Evolutionary conservation across 2,113 vertebrate genomes (phyloP).

Genomic region (Raja brachyura): DNA sequence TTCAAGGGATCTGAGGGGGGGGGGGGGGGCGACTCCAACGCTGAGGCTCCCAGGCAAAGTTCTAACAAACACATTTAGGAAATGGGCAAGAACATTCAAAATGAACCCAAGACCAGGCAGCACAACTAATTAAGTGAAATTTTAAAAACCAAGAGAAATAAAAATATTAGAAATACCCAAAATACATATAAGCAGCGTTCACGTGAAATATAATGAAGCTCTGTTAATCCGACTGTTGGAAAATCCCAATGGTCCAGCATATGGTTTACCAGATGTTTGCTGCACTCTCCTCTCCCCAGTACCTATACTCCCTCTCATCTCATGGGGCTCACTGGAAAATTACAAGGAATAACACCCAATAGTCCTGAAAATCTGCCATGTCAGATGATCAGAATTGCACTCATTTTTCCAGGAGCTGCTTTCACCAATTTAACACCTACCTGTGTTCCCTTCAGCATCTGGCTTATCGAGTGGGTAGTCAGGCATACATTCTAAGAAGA

Average conservation of each 20-base stretch:
- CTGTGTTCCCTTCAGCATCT: conserved; percentile 89
- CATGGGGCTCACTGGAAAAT: no score
- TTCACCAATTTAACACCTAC: conserved; percentile 49
- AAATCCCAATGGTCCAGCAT: no score
- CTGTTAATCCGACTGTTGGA: no score
- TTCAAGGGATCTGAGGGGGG: not conserved
- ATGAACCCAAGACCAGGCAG: not conserved
- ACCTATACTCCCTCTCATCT: no score
- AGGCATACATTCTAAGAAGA: conserved; percentile 95
- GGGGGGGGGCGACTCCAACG: not conserved
- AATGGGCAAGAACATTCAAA: not conserved
- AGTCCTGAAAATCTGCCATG: no score
- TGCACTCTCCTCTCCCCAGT: no score
- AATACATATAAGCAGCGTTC: not conserved
- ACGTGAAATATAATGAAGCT: not conserved
- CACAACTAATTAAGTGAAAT: not conserved
- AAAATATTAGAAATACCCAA: not conserved
- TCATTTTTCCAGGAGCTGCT: not conserved
- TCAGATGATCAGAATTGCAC: not conserved
- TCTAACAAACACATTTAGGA: not conserved
- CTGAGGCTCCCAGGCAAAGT: not conserved
- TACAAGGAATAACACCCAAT: no score
- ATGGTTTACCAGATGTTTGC: no score
- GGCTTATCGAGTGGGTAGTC: conserved; percentile 92
- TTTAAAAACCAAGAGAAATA: not conserved